Percentiles rank a stretch among this genome's conserved stretches.
Conservation (phyloP, 2,113 vertebrate species). For the Herpailurus yagouaroundi region DNA sequence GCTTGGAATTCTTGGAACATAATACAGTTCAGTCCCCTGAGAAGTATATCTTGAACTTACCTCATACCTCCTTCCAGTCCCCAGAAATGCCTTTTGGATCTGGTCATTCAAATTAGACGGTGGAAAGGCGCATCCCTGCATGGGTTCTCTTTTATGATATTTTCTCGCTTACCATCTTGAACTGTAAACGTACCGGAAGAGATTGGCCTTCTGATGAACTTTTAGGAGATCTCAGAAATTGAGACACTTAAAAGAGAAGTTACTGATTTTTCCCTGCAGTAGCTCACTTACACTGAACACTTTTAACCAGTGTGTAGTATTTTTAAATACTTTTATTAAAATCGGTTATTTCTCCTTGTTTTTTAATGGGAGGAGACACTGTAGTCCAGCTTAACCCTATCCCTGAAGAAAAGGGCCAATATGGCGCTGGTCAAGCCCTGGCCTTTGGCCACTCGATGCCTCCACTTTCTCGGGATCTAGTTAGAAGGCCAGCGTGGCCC, state of each 20-base stretch:
- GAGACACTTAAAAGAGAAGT: neutral
- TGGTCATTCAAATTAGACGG: neutral
- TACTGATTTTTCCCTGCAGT: neutral
- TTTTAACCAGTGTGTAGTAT: neutral
- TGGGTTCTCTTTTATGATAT: neutral
- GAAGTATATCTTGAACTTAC: neutral
- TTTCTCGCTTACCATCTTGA: neutral
- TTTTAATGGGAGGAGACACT: neutral
- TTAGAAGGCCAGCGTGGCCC: neutral
- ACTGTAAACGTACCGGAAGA: neutral
- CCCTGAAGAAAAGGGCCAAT: neutral
- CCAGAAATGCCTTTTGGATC: neutral
- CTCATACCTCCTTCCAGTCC: neutral
- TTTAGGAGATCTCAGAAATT: neutral
- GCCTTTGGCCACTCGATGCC: accelerated
- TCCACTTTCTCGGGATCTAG: neutral
- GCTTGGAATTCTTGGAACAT: neutral
- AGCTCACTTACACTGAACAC: neutral
- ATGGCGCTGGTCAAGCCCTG: neutral
- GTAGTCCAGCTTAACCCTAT: too few species aligned
- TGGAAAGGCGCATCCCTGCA: neutral
- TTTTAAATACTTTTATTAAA: neutral
- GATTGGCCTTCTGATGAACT: neutral
- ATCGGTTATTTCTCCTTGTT: neutral
- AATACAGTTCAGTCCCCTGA: neutral